Evolutionary conservation across 2,888 invertebrate genomes (phyloP), one percentile per base, ranked within the genome.

Genomic region (Seira ritae): DNA sequence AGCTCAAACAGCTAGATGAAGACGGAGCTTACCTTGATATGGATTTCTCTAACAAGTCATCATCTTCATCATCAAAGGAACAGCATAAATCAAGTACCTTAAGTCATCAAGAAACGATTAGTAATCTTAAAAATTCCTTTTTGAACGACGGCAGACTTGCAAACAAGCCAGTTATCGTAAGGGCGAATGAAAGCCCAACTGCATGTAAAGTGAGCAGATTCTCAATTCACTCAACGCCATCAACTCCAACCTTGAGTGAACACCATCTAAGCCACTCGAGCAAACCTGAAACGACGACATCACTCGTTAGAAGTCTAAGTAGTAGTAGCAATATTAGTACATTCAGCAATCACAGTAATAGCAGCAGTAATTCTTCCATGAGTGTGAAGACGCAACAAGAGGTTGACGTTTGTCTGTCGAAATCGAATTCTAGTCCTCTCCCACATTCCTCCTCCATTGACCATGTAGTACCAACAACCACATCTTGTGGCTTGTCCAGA

Each of bases 11-110:
- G 77, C 79, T 87, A 31, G 88, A 88, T 75, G 84, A 86, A 69
- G 88, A 83, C 10, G 89, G 88, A 72, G 87, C 88, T 70, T 88
- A 88, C 71, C 79, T 87, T 67, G 84, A 87, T 62, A 89, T 89
- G 89, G 87, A 88, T 69, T 87, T 88, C 37, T 68, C 81, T 0
- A 75, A 69, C 15, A 69, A 50, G 6, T 42, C 75, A 65, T 62
- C 74, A 19, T 31, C 74, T 62, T 6, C 12, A 23, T 0, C 23
- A 67, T 19, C 76, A 69, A 62, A 80, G 69, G 75, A 37, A n/a
- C n/a, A n/a, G n/a, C n/a, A n/a, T n/a, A n/a, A 73, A 24, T 23
- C 19, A 31, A 12, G 37, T 22, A 37, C 68, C 10, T 76, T 68
- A 76, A 80, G 55, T 31, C 80, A 80, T 17, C 80, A 80, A 1